These are phyloP conservation scores for Phengaris arion DNA, from an alignment of 2,888 invertebrate genomes.

Conservation along the genomic window DNA sequence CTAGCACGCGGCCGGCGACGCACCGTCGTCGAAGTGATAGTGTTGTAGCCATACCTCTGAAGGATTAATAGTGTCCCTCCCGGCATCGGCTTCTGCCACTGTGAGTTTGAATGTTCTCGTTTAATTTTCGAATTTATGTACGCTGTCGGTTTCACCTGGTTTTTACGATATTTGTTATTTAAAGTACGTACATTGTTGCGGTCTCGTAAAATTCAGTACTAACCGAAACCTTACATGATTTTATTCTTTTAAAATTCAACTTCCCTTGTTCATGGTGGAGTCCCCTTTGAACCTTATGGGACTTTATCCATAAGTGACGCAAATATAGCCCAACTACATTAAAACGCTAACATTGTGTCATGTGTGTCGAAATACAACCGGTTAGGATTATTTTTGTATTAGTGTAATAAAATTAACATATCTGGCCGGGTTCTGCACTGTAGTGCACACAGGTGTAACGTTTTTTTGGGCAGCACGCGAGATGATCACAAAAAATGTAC, in stretches of 20 bases:
- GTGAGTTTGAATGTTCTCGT: constrained; percentile 4
- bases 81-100: constrained; percentile 4
- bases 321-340: constrained; percentile 10
- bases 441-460: constrained; percentile 3
- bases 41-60: constrained; percentile 41
- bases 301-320: neutral
- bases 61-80: constrained; percentile 24
- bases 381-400: constrained; percentile 69
- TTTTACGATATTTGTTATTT: too few species aligned
- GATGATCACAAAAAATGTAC: constrained; percentile 2
- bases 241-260: too few species aligned
- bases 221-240: too few species aligned
- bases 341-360: constrained; percentile 12
- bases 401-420: constrained; percentile 75
- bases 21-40: constrained; percentile 55
- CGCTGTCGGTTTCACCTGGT: too few species aligned
- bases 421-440: constrained; percentile 48
- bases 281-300: neutral
- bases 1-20: constrained; percentile 67
- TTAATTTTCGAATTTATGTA: neutral
- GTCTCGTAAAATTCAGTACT: too few species aligned
- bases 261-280: neutral
- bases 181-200: too few species aligned
- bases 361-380: constrained; percentile 67
- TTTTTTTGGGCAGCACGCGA: constrained; percentile 7